A percentile compares a stretch with the other conserved stretches of the same genome.
These are phyloP conservation scores for Pterobdella sp. DNA, from an alignment of 2,888 invertebrate genomes.

Conservation along the genomic window DNA sequence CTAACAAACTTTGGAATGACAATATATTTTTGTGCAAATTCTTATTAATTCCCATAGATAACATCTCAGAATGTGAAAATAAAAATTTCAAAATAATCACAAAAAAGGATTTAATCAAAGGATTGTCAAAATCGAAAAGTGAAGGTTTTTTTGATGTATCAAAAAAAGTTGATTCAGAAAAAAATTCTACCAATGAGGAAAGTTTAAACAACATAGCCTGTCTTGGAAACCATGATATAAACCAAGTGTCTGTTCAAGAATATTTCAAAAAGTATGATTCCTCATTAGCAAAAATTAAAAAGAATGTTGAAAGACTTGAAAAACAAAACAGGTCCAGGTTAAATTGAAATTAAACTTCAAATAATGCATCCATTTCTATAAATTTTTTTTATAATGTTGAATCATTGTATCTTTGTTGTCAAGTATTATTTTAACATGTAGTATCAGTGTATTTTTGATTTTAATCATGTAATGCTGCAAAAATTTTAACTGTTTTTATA, in stretches of 20 bases:
- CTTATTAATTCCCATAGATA: conserved; percentile 15
- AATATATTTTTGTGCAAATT: conserved; percentile 20
- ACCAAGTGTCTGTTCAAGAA: conserved; percentile 3
- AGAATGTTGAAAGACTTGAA: conserved; percentile 25
- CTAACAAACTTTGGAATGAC: conserved; percentile 25
- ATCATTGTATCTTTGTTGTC: too few species aligned
- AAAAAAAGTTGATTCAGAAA: not conserved
- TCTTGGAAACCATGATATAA: not conserved
- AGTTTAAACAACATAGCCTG: conserved; percentile 5
- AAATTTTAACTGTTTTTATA: too few species aligned
- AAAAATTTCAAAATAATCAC: not conserved
- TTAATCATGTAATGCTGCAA: too few species aligned
- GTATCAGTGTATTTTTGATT: not conserved
- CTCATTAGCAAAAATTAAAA: conserved; percentile 24
- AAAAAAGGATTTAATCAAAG: conserved; percentile 1
- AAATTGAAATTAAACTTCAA: not conserved
- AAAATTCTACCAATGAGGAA: not conserved
- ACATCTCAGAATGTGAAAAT: conserved; percentile 2
- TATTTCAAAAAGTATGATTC: conserved; percentile 27
- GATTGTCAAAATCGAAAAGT: conserved; percentile 12
- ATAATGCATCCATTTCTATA: not conserved
- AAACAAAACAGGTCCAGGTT: conserved; percentile 22
- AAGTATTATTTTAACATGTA: not conserved
- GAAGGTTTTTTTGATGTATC: not conserved
- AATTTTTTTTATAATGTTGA: not conserved